These are phyloP conservation scores for Tiliacea aurago DNA, from an alignment of 2,888 invertebrate genomes.

Conservation along the genomic window DNA sequence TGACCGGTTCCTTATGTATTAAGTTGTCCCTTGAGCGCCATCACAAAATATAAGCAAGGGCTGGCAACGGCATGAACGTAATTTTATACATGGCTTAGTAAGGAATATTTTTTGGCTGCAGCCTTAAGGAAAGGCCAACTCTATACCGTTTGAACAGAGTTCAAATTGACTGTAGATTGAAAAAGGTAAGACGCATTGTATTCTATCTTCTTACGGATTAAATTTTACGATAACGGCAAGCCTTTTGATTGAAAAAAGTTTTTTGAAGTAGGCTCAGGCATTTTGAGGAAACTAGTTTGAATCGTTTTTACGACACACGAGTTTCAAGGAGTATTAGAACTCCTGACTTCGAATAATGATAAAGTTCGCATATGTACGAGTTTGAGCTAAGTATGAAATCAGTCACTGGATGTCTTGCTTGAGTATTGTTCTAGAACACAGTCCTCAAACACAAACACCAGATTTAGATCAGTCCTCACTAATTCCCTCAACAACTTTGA, in stretches of 20 bases:
- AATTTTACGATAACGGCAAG: slow-evolving; percentile 46
- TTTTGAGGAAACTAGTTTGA: slow-evolving; percentile 35
- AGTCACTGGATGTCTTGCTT: background rate
- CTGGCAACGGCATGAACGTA: slow-evolving; percentile 60
- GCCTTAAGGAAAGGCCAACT: slow-evolving; percentile 22
- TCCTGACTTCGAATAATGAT: background rate
- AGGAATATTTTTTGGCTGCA: slow-evolving; percentile 52
- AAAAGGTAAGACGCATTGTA: slow-evolving; percentile 55
- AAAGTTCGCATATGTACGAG: background rate
- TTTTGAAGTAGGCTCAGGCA: slow-evolving; percentile 9
- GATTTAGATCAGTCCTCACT: slow-evolving; percentile 33
- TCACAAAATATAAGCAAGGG: slow-evolving; percentile 69
- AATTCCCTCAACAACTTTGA: slow-evolving; percentile 16
- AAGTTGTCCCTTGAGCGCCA: slow-evolving; percentile 66
- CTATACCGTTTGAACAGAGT: slow-evolving; percentile 21
- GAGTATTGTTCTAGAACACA: slow-evolving; percentile 1
- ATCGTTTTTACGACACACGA: slow-evolving; percentile 17
- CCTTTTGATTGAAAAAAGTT: slow-evolving; percentile 57
- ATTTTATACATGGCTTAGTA: slow-evolving; percentile 67
- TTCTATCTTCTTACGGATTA: slow-evolving; percentile 54
- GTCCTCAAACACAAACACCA: slow-evolving; percentile 4
- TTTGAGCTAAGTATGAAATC: background rate
- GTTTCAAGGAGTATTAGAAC: background rate
- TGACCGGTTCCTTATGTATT: slow-evolving; percentile 70
- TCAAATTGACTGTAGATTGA: slow-evolving; percentile 10